A percentile compares a stretch with the other conserved stretches of the same genome.
Evolutionary conservation across 2,113 vertebrate species (phyloP).

Genomic region (Phylloscopus whistleri): DNA sequence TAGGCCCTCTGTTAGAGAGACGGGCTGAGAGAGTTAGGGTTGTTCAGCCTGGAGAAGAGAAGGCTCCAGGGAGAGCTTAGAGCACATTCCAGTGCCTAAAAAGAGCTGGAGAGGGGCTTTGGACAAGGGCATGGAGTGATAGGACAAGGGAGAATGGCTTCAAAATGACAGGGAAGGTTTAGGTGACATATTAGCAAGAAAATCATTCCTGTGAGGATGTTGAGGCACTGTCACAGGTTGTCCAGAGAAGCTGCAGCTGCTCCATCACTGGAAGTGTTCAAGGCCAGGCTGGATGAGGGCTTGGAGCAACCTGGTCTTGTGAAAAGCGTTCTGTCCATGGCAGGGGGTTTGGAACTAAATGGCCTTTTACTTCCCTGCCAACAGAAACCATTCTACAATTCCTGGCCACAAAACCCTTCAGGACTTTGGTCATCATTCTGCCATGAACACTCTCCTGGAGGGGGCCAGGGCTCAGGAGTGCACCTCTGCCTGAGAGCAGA

Average conservation of each 20-base stretch:
- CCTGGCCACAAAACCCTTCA: not conserved
- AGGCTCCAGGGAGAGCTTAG: not conserved
- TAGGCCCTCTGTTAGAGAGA: not conserved
- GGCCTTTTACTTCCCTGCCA: not conserved
- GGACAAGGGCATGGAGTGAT: too few species aligned
- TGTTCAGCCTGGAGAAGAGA: not conserved
- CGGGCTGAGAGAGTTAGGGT: not conserved
- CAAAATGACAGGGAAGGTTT: not conserved
- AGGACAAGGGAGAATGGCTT: not conserved
- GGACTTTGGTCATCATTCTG: not conserved
- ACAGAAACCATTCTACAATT: not conserved
- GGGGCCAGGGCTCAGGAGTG: not conserved
- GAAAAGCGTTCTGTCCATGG: not conserved
- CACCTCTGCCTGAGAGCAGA: not conserved
- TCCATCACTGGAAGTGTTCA: not conserved
- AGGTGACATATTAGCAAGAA: not conserved
- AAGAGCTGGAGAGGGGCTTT: not conserved
- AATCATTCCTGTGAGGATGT: not conserved
- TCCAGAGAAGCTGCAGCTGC: not conserved
- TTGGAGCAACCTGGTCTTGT: not conserved
- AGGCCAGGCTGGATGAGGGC: not conserved
- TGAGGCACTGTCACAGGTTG: not conserved
- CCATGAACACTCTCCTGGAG: not conserved
- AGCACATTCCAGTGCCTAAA: not conserved
- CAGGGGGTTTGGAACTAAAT: not conserved